Percentiles rank a stretch among this genome's conserved stretches.
Evolutionary conservation across 2,797 vertebrate genomes (phyloP).

Genomic region (Callimico goeldii): DNA sequence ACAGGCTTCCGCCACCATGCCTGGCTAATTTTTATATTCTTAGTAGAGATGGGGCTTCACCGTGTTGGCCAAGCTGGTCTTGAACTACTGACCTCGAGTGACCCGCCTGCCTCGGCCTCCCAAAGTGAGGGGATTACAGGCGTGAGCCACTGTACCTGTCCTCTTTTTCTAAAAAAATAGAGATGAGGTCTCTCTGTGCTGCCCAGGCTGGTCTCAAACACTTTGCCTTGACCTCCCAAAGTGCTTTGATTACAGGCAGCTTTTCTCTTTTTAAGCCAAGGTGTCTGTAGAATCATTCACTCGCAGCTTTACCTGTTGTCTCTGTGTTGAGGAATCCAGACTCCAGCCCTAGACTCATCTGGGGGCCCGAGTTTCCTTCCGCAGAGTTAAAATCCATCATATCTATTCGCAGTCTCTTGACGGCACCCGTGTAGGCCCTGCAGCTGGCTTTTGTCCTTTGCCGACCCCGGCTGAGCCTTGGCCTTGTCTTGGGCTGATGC

Average conservation of each 20-base stretch:
- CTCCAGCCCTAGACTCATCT: background rate
- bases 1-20: too few species aligned
- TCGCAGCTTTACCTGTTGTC: background rate
- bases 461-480: background rate
- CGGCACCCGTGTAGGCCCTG: background rate
- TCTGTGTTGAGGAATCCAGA: background rate
- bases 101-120: background rate
- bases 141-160: background rate
- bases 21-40: background rate
- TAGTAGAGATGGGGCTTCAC: background rate
- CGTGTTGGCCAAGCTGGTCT: background rate
- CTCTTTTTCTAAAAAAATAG: background rate
- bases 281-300: background rate
- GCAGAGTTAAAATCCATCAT: background rate
- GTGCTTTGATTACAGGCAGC: background rate
- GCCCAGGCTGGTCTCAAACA: background rate
- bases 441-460: background rate
- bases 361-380: background rate
- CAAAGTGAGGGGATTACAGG: background rate
- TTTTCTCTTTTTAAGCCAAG: background rate
- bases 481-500: background rate
- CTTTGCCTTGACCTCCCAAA: background rate
- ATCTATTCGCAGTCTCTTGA: background rate
- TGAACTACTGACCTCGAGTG: background rate
- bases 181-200: background rate